A percentile compares a stretch with the other conserved stretches of the same genome.
phyloP scores from a whole-genome alignment of 2,888 invertebrate genomes.

The Hermaeophaga mercurialis region DNA sequence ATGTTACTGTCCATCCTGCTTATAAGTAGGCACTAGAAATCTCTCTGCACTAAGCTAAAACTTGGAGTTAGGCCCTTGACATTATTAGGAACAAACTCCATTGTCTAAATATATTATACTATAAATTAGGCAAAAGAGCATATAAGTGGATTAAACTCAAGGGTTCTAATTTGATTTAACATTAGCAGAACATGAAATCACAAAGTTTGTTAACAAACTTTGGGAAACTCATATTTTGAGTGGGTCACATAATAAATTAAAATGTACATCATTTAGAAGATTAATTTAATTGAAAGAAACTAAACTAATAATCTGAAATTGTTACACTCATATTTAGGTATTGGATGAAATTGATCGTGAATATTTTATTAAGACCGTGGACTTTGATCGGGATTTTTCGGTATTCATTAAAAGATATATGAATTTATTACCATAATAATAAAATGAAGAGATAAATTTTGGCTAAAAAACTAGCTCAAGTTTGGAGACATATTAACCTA shows the following conservation, averaged over 20 bases:
- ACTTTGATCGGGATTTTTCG: too few relatives aligned
- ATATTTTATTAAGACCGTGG: too few relatives aligned
- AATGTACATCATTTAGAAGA: constrained; percentile 21
- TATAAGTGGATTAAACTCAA: constrained; percentile 31
- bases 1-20: neutral
- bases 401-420: too few relatives aligned
- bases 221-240: constrained; percentile 28
- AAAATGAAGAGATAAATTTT: too few relatives aligned
- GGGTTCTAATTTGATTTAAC: constrained; percentile 28
- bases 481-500: too few relatives aligned
- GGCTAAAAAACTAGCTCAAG: too few relatives aligned
- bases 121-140: constrained; percentile 28
- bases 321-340: too few relatives aligned
- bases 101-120: constrained; percentile 25
- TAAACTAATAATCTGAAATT: too few relatives aligned
- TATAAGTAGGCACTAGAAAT: neutral
- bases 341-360: too few relatives aligned
- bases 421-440: too few relatives aligned
- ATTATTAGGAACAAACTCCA: constrained; percentile 11
- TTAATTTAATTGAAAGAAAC: too few relatives aligned
- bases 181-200: constrained; percentile 26
- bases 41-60: neutral
- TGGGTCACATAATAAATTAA: constrained; percentile 25
- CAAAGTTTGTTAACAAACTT: constrained; percentile 32
- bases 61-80: constrained; percentile 17